phyloP scores from a whole-genome alignment of 2,113 vertebrate species.

The Henicopernis longicauda region DNA sequence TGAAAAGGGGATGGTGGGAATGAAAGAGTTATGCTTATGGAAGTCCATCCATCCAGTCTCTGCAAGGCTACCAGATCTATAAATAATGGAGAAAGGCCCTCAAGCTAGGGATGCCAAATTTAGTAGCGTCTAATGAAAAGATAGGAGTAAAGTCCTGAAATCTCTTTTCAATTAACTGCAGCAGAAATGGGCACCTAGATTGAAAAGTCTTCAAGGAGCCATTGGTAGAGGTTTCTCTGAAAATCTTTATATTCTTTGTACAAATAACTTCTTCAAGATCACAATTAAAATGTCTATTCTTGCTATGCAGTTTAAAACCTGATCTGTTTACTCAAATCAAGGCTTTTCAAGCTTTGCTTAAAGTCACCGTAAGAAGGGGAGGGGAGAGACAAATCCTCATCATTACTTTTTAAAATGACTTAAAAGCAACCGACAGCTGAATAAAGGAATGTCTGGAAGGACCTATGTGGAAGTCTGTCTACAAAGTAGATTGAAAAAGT shows the following conservation, averaged over 20 bases:
- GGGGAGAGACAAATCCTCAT: constrained; percentile 18
- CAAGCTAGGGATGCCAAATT: constrained; percentile 53
- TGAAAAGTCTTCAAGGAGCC: constrained; percentile 15
- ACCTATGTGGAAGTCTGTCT: background rate
- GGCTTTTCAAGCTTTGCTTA: constrained; percentile 17
- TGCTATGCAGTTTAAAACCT: constrained; percentile 5
- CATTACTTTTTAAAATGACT: constrained; percentile 36
- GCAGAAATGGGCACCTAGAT: background rate
- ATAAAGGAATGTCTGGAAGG: constrained; percentile 17
- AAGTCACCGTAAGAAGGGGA: constrained; percentile 9
- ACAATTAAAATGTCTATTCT: background rate
- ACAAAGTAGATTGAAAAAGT: constrained; percentile 59
- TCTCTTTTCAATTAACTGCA: constrained; percentile 54
- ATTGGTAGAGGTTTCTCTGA: background rate
- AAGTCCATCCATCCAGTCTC: constrained; percentile 26
- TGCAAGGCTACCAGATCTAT: constrained; percentile 44
- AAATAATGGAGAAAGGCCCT: constrained; percentile 55
- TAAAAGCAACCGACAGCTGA: background rate
- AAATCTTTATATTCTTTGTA: background rate
- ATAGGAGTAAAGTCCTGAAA: constrained; percentile 29
- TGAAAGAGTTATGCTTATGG: constrained; percentile 46
- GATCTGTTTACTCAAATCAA: constrained; percentile 24
- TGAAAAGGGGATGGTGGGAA: background rate
- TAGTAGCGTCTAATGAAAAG: constrained; percentile 57
- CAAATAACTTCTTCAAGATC: background rate